Percentiles rank a stretch among this genome's conserved stretches.
Evolutionary conservation across 2,888 invertebrate genomes (phyloP).

Genomic region (Rhogogaster chlorosoma): DNA sequence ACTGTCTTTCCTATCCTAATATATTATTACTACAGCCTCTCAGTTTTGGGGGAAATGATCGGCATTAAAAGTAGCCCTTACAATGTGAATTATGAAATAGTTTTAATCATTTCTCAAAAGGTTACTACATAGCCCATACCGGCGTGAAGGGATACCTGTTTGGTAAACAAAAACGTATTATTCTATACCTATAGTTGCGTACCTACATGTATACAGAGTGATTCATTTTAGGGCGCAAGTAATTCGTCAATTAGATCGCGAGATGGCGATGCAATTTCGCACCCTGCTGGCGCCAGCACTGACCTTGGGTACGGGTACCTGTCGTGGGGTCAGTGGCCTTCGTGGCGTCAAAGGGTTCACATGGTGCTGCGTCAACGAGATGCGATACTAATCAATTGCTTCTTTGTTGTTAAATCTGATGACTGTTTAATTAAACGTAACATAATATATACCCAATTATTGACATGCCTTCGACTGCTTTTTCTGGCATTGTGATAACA

Average conservation of each 20-base stretch:
- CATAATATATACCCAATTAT: not conserved
- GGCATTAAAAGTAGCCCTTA: not conserved
- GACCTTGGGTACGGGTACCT: too few relatives aligned
- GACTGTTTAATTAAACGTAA: not conserved
- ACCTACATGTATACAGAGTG: not conserved
- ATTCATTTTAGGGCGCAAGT: not conserved
- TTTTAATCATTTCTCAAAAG: not conserved
- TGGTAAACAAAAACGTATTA: not conserved
- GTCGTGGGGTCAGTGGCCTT: too few relatives aligned
- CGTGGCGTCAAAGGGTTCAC: too few relatives aligned
- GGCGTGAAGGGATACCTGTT: not conserved
- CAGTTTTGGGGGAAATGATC: not conserved
- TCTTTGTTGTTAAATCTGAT: not conserved
- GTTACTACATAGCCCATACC: not conserved
- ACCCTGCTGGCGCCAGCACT: too few relatives aligned
- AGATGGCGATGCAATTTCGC: too few relatives aligned
- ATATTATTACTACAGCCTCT: not conserved
- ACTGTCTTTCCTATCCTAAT: not conserved
- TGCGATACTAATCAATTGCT: not conserved
- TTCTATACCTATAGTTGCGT: not conserved
- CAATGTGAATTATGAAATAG: not conserved
- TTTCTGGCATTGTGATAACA: slow-evolving; percentile 10
- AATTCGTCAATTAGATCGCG: too few relatives aligned
- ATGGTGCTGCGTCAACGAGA: not conserved
- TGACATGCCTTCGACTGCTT: slow-evolving; percentile 5